Percentiles rank a stretch among this genome's conserved stretches.
Evolutionary conservation across 2,888 invertebrate species (phyloP).

Genomic region (Xylocampa areola): DNA sequence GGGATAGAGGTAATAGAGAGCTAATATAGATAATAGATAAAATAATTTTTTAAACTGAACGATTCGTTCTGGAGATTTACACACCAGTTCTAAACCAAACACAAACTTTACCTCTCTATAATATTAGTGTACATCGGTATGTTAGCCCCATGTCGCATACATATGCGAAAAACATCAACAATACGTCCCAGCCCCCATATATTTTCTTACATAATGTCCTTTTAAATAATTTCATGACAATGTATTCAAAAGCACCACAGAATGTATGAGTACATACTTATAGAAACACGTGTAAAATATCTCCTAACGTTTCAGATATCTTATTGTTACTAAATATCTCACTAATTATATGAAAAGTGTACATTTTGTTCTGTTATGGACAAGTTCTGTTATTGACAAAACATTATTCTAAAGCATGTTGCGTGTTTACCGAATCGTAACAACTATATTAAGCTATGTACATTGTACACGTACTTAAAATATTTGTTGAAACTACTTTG

Average conservation of each 20-base stretch:
- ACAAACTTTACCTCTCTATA: no score
- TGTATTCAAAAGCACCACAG: conserved; percentile 57
- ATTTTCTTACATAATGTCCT: conserved; percentile 11
- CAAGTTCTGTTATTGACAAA: conserved; percentile 69
- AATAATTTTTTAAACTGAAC: no score
- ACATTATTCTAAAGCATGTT: conserved; percentile 78
- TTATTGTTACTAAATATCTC: conserved; percentile 59
- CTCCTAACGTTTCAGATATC: conserved; percentile 57
- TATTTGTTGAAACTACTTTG: conserved; percentile 35
- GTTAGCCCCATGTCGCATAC: no score
- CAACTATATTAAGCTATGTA: conserved; percentile 30
- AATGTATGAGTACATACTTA: conserved; percentile 67
- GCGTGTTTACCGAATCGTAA: conserved; percentile 69
- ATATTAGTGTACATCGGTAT: no score
- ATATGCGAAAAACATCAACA: conserved; percentile 45
- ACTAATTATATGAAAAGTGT: conserved; percentile 54
- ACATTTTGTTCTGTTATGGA: conserved; percentile 59
- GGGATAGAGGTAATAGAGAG: no score
- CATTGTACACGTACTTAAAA: no score
- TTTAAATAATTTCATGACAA: conserved; percentile 4
- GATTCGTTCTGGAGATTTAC: no score
- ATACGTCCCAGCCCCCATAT: conserved; percentile 46
- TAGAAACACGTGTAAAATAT: conserved; percentile 59
- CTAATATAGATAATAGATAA: no score
- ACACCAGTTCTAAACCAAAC: no score